A percentile compares a stretch with the other conserved stretches of the same genome.
Evolutionary conservation across 2,113 vertebrate genomes (phyloP).

Genomic region (Bufo bufo): DNA sequence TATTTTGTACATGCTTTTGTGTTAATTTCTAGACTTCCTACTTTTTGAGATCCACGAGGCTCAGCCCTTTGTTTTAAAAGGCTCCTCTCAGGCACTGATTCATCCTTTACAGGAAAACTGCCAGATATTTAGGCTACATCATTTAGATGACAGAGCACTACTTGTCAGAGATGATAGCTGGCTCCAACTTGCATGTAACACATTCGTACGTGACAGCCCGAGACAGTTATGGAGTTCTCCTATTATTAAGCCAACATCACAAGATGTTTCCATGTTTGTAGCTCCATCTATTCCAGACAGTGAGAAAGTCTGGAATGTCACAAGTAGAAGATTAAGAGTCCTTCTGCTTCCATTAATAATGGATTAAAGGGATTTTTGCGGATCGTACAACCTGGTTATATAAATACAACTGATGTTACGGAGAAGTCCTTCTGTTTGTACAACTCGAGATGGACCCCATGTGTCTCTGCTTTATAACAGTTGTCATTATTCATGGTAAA

Average conservation of each 20-base stretch:
- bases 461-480: neutral
- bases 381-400: neutral
- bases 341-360: neutral
- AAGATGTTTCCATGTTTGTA: neutral
- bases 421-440: neutral
- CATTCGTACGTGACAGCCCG: neutral
- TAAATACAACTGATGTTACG: neutral
- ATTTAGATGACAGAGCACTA: neutral
- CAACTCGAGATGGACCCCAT: neutral
- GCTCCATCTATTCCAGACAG: neutral
- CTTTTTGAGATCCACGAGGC: conserved; percentile 12
- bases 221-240: neutral
- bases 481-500: neutral
- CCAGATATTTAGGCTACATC: neutral
- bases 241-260: neutral
- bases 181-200: neutral
- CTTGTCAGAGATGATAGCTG: neutral
- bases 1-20: neutral
- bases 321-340: neutral
- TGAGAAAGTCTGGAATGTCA: neutral
- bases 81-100: conserved; percentile 2
- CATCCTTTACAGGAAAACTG: conserved; percentile 1
- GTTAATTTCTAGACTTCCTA: conserved; percentile 7
- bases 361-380: neutral
- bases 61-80: conserved; percentile 17